Evolutionary conservation across 2,113 vertebrate genomes (phyloP), one percentile per base, ranked within the genome.

Genomic region (Psittacara wagleri): DNA sequence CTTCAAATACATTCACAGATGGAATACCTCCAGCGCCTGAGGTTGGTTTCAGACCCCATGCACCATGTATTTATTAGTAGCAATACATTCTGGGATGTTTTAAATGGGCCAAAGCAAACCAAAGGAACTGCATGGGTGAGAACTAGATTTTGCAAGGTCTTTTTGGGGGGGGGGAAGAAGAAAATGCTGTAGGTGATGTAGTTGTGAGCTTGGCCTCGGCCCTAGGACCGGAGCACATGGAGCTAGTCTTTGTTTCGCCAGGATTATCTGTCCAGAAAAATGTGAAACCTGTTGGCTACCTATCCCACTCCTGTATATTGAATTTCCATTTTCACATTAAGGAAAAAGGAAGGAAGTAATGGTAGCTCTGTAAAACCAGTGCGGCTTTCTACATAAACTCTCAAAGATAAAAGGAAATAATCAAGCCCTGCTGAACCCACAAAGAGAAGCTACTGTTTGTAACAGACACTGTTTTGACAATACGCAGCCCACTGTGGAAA

Each of bases 91-190:
- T 52, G 61, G 67, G 83, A 73, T 41, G 63, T 33, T 66, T 80
- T 37, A 35, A 83, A 54, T 7, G 43, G 51, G 14, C 25, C 25
- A 57, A 77, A 52, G 62, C 9, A 9, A 18, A 55, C 28, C 39
- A 86, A 61, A 70, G 74, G 64, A 83, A 31, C 13, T 2, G 8
- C 29, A 6, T 0, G 20, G 10, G 33, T 23, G 27, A 81, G 31
- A 67, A 43, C 27, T 64, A n/a, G 13, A 54, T 52, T 78, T 51
- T 55, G 13, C 35, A 48, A 77, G 25, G 44, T 39, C 8, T 41
- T 67, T 17, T 15, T 12, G 1, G 20, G 46, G 46, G 3, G 3
- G 15, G 35, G 35, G 3, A 1, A 10, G 4, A 3, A 1, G 9
- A 35, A 10, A 20, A 16, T 23, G 29, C 4, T 48, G 23, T 49